Base-by-base conservation (phyloP, 1,140 invertebrate species). In the Cotesia vestalis region DNA sequence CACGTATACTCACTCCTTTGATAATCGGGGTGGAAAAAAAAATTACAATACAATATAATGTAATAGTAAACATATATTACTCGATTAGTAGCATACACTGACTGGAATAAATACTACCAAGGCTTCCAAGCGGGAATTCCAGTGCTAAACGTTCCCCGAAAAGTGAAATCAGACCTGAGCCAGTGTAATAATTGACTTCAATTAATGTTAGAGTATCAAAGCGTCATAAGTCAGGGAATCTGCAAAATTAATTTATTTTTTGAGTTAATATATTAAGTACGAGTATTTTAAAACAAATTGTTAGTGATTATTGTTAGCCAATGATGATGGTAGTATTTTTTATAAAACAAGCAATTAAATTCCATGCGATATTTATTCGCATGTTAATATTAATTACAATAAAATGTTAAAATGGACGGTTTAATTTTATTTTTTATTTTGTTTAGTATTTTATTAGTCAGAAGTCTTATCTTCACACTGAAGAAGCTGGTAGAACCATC, bases 141-240 rank as follows among this genome's bases (percentile, higher is more conserved):
- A 80, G 89, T 86, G 80, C 85, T 86, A 80, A 89, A 78, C 79
- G 83, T 83, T 84, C 81, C 75, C 78, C 78, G 78, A 83, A 83
- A 76, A 81, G 78, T 81, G 75, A 83, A 79, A 80, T 79, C 79
- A 87, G 84, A 79, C 86, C 75, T 76, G 76, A 86, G 80, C 83
- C 83, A 75, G 85, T 89, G 84, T 84, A 84, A 83, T 88, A 88
- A 87, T 88, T 88, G 83, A 89, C 85, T 84, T 90, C 86, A 85
- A 88, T 89, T 89, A 89, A 82, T 85, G 84, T 89, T 88, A 89
- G 82, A 79, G 87, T 87, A 87, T 89, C 88, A 85, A 90, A 89
- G 84, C 88, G 90, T 91, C 90, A 92, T 91, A 92, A 91, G 78
- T 91, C 91, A 85, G 90, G 90, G 83, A 92, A 92, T 86, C 88